Base-by-base conservation (phyloP, 2,113 vertebrate genomes). In the Mus pahari region DNA sequence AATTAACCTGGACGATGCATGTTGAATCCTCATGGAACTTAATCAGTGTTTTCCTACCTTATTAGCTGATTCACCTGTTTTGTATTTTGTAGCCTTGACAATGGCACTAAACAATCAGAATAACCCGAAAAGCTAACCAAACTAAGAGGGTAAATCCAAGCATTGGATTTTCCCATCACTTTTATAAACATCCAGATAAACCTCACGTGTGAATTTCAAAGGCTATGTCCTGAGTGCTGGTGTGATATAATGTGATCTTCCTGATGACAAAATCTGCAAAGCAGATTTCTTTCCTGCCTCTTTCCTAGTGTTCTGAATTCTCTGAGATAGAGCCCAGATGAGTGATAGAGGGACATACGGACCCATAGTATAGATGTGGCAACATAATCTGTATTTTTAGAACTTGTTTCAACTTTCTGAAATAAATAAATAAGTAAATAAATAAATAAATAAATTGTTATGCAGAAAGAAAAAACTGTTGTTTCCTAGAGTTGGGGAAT, bases 1-100 rank as follows among this genome's bases (percentile, higher is more conserved):
- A 98, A 98, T 98, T 98, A 98, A 98, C 98, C 98, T 98, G 96
- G 96, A 94, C 79, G 97, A 96, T 95, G 95, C 58, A 97, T 97
- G 93, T 96, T 97, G 97, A 97, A 96, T 98, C 87, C 77, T 98
- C 89, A 97, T 36, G 0, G 75, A 97, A 97, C 97, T 98, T 97
- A 98, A 97, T 98, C 97, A 97, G 91, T 97, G 86, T 89, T 97
- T 98, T 98, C 94, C 78, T 97, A 97, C 97, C 74, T 98, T 97
- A 97, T 92, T 96, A 97, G 97, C 96, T 22, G 87, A 83, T 98
- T 97, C 73, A 3, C 78, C 53, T 97, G 50, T 92, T 98, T 98
- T 95, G 86, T 92, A 94, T 97, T 92, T 68, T 81, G 68, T 62
- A 91, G 60, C 71, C 36, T 96, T 87, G 83, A 97, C 0, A 45